These are phyloP conservation scores for Anas platyrhynchos DNA, from an alignment of 2,113 vertebrate species.

Conservation along the genomic window DNA sequence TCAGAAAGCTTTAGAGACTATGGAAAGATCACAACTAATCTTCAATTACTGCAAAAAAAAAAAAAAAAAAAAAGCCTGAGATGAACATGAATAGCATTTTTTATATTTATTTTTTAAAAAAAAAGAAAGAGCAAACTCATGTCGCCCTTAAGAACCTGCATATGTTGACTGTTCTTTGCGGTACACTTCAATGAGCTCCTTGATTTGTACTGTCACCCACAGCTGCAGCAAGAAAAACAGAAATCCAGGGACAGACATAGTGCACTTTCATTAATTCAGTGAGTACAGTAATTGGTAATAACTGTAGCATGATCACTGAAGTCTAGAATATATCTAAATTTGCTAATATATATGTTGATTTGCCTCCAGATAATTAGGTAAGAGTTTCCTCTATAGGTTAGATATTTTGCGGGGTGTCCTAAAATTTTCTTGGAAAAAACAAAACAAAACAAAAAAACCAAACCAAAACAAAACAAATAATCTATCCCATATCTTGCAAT, in stretches of 20 bases:
- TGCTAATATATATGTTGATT: background rate
- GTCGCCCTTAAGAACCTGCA: background rate
- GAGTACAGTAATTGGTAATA: background rate
- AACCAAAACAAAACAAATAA: background rate
- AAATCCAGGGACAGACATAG: background rate
- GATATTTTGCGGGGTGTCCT: background rate
- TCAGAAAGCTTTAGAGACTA: background rate
- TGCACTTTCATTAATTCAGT: background rate
- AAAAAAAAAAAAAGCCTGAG: background rate
- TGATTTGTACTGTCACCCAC: background rate
- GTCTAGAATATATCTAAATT: background rate
- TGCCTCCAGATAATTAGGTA: background rate
- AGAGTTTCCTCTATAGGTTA: background rate
- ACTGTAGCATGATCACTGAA: background rate
- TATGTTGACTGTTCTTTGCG: background rate
- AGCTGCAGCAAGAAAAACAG: background rate
- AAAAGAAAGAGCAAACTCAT: background rate
- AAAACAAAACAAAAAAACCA: background rate
- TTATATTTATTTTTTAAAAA: background rate
- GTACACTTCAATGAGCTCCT: background rate
- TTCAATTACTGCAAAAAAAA: background rate
- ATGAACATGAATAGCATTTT: background rate
- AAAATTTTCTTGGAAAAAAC: background rate
- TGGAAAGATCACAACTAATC: background rate
- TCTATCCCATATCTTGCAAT: background rate